phyloP scores from a whole-genome alignment of 2,888 invertebrate genomes.

The Agrotis ipsilon region DNA sequence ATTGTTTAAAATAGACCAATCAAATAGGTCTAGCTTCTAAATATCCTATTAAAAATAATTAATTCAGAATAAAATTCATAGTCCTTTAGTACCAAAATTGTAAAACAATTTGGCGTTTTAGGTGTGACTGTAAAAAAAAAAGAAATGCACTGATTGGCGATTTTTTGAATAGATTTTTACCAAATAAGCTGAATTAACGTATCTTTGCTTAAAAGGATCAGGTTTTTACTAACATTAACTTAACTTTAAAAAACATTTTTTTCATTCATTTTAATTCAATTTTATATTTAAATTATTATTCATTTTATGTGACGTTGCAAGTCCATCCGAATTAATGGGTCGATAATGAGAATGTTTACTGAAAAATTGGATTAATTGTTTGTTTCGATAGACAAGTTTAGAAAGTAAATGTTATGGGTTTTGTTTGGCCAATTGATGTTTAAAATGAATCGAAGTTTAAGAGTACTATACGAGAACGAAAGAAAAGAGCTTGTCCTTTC shows the following conservation, averaged over 20 bases:
- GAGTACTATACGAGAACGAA: background rate
- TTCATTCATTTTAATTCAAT: slow-evolving; percentile 53
- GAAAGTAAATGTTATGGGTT: slow-evolving; percentile 24
- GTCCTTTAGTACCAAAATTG: slow-evolving; percentile 51
- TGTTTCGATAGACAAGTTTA: no score
- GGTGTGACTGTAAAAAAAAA: slow-evolving; percentile 66
- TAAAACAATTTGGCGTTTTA: slow-evolving; percentile 81
- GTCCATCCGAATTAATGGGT: slow-evolving; percentile 37
- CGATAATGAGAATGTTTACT: slow-evolving; percentile 30
- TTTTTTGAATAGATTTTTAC: slow-evolving; percentile 65
- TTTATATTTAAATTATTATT: slow-evolving; percentile 62
- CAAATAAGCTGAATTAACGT: slow-evolving; percentile 74
- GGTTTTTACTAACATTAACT: slow-evolving; percentile 70
- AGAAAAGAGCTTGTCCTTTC: background rate
- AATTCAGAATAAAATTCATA: slow-evolving; percentile 51
- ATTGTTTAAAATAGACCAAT: slow-evolving; percentile 13
- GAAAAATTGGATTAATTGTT: slow-evolving; percentile 43
- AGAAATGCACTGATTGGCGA: slow-evolving; percentile 70
- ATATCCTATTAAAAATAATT: slow-evolving; percentile 29
- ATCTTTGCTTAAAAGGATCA: slow-evolving; percentile 71
- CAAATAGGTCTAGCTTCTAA: slow-evolving; percentile 19
- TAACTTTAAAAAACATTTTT: slow-evolving; percentile 44
- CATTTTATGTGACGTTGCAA: slow-evolving; percentile 42
- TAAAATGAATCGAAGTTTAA: slow-evolving; percentile 2
- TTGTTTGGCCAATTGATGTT: slow-evolving; percentile 14